Base-by-base conservation (phyloP, 2,113 vertebrate species). In the Hypomesus transpacificus region DNA sequence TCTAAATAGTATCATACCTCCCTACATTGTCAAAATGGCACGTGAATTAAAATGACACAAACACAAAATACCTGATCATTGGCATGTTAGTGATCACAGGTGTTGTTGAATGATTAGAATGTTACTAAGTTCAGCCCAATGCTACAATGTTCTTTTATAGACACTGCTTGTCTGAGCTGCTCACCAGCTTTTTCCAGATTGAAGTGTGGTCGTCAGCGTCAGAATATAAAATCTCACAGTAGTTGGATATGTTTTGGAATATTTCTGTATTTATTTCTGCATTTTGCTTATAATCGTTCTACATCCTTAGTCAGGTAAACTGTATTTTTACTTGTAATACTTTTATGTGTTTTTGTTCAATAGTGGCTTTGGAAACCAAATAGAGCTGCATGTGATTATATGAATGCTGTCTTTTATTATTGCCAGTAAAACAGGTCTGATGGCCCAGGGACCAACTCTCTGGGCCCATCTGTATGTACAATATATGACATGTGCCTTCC, bases 251-350 rank as follows among this genome's bases (percentile, higher is more conserved):
- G 31, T 46, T 46, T 16, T 74, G 70, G 76, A 64, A 73, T 69
- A 70, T 84, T 87, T 69, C 68, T 54, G 83, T 86, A 86, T 88
- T 87, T 86, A 87, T 87, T 88, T 81, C 81, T 84, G 77, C 61
- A 66, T 84, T 80, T 71, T 69, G 62, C 64, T 72, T 85, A 68
- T 20, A 54, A 67, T 71, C 74, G 73, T 69, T 66, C 28, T 69
- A 28, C 24, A 64, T 75, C 24, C 66, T 66, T 67, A 21, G 39
- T 46, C 9, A 46, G 39, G 39, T 68, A 11, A 0, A 20, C 53
- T 77, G 51, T 74, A n/a, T 53, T 66, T 59, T 18, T 14, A 39
- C 31, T n/a, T 14, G 46, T 18, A 14, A 17, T 39, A 16, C 8
- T 50, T 20, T 18, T 8, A 24, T 50, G 1, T 21, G 28, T 50